Conservation (phyloP, 2,113 vertebrate species). For the Megaceryle torquata region DNA sequence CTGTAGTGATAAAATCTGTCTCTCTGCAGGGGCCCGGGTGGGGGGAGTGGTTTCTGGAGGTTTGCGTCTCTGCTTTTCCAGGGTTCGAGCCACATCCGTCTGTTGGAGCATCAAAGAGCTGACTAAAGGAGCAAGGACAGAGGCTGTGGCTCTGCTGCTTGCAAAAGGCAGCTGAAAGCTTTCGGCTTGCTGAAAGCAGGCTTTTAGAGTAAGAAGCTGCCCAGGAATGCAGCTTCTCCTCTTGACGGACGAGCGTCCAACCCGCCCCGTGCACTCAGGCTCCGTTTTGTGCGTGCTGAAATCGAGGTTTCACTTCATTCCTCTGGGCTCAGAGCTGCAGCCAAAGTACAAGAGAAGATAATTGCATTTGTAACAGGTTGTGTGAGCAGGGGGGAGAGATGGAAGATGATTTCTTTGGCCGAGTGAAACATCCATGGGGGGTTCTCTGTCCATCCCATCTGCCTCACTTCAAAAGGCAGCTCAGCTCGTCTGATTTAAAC, state of each 20-base stretch:
- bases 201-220: neutral
- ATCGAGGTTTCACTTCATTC: neutral
- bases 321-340: neutral
- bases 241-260: accelerated
- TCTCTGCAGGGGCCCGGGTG: slow-evolving; percentile 15
- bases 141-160: neutral
- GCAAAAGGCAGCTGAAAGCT: neutral
- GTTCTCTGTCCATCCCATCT: neutral
- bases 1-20: slow-evolving; percentile 45
- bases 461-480: neutral
- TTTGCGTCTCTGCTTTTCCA: neutral
- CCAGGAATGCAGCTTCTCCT: neutral
- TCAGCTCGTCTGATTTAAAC: neutral
- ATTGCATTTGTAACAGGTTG: neutral
- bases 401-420: neutral
- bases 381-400: neutral
- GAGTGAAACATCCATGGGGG: neutral
- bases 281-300: neutral
- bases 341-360: neutral
- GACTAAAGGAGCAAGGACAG: neutral
- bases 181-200: neutral
- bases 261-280: neutral
- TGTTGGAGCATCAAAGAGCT: neutral
- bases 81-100: neutral
- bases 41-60: neutral